Evolutionary conservation across 2,797 vertebrate species (phyloP), one percentile per base, ranked within the genome.

Genomic region (Spea hammondii): DNA sequence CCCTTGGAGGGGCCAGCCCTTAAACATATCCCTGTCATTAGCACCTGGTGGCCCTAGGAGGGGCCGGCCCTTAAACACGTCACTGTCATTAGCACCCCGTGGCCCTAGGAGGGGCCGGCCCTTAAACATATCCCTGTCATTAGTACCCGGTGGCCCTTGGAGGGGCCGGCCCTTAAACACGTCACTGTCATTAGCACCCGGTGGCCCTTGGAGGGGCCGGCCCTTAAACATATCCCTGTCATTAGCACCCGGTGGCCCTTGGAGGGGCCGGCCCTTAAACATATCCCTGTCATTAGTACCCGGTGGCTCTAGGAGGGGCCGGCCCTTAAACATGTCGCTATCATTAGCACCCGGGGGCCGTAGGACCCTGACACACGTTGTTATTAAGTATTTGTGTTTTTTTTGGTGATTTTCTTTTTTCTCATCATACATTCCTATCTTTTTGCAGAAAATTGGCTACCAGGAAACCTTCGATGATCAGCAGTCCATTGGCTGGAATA

Each of bases 371-470:
- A 12, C 48, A 10, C 47, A 46, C 64, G 1, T 65, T 12, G 12
- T 10, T 6, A 65, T 46, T 65, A 32, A 5, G 46, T 65, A 9
- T 55, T 65, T 5, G 6, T 4, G 32, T 45, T 55, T 17, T 59
- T 49, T 59, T 9, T 17, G 32, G 32, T 32, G 32, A 32, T 32
- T 32, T 32, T 32, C 32, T 32, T 1, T 32, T 32, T 32, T 32
- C 10, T 59, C 1, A 59, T 6, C 3, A 12, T 5, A 11, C 3
- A 12, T 59, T 59, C 8, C 12, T 4, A 2, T 45, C 17, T 69
- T 0, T 6, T 13, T 73, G 32, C 65, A 82, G 79, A 82, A 13
- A 77, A 77, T 82, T 50, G 79, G 74, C 46, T 64, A 62, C 17
- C 70, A 69, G 2, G 55, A 73, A 3, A 47, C 65, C 46, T 45